Percentiles rank a stretch among this genome's conserved stretches.
Conservation (phyloP, 2,113 vertebrate species). For the Columbina picui region DNA sequence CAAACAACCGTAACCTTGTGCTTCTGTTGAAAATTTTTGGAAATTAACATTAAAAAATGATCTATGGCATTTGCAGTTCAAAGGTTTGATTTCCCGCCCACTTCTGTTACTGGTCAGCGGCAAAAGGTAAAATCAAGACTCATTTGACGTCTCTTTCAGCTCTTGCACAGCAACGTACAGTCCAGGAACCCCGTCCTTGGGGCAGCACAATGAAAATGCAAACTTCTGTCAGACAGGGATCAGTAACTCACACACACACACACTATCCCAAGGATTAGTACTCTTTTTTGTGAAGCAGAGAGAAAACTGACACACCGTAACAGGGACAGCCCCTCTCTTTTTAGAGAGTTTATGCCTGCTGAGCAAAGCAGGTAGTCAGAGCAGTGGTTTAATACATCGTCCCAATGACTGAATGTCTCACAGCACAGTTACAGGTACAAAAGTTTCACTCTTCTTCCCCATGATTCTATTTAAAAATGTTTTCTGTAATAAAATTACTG, state of each 20-base stretch:
- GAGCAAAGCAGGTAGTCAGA: neutral
- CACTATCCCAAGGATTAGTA: neutral
- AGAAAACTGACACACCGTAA: neutral
- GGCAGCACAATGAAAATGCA: neutral
- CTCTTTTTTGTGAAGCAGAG: neutral
- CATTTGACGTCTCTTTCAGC: neutral
- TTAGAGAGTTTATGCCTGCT: neutral
- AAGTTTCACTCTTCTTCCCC: constrained; percentile 1
- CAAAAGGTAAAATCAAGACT: neutral
- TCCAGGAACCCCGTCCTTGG: neutral
- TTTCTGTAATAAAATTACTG: constrained; percentile 23
- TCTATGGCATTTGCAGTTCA: neutral
- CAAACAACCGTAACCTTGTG: neutral
- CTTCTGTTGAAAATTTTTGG: neutral
- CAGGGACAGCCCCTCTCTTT: neutral
- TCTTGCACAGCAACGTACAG: neutral
- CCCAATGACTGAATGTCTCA: neutral
- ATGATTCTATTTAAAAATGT: neutral
- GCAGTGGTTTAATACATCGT: neutral
- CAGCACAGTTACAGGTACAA: neutral
- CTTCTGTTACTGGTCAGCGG: neutral
- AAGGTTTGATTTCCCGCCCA: neutral
- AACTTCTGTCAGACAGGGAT: neutral
- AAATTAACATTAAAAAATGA: neutral
- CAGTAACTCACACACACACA: neutral